Conservation (phyloP, 2,113 vertebrate species). For the Odontesthes bonariensis region DNA sequence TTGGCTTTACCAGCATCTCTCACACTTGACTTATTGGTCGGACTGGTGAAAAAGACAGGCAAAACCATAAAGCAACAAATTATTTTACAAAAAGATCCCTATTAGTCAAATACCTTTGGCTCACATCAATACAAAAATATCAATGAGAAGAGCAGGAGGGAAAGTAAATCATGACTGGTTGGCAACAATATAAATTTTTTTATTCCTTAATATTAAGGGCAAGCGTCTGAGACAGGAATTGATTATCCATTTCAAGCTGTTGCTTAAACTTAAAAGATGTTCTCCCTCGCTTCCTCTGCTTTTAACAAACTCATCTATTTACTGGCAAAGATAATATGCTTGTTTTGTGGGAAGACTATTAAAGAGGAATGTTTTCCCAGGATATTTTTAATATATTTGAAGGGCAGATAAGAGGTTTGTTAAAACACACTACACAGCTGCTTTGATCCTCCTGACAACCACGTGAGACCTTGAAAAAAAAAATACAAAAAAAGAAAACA, state of each 20-base stretch:
- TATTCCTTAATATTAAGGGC: slow-evolving; percentile 20
- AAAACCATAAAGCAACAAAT: slow-evolving; percentile 7
- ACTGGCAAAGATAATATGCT: background rate
- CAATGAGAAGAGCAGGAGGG: background rate
- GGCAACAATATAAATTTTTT: slow-evolving; percentile 38
- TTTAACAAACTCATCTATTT: background rate
- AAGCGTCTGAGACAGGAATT: slow-evolving; percentile 23
- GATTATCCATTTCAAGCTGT: slow-evolving; percentile 43
- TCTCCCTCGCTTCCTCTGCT: background rate
- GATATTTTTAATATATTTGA: slow-evolving; percentile 58
- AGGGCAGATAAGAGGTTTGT: slow-evolving; percentile 38
- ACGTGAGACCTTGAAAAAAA: slow-evolving; percentile 22
- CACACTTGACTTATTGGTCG: slow-evolving; percentile 79
- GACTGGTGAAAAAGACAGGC: slow-evolving; percentile 69
- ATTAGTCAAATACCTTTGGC: background rate
- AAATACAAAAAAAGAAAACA: no score
- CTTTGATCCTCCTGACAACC: slow-evolving; percentile 35
- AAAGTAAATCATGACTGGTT: slow-evolving; percentile 23
- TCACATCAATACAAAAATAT: slow-evolving; percentile 12
- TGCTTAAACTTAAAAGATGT: background rate
- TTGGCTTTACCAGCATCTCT: slow-evolving; percentile 82
- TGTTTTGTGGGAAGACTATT: background rate
- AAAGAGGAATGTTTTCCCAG: background rate
- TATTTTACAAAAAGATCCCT: slow-evolving; percentile 6
- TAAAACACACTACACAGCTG: slow-evolving; percentile 14